These are phyloP conservation scores for Diadegma fenestrale DNA, from an alignment of 2,888 invertebrate genomes.

Conservation along the genomic window DNA sequence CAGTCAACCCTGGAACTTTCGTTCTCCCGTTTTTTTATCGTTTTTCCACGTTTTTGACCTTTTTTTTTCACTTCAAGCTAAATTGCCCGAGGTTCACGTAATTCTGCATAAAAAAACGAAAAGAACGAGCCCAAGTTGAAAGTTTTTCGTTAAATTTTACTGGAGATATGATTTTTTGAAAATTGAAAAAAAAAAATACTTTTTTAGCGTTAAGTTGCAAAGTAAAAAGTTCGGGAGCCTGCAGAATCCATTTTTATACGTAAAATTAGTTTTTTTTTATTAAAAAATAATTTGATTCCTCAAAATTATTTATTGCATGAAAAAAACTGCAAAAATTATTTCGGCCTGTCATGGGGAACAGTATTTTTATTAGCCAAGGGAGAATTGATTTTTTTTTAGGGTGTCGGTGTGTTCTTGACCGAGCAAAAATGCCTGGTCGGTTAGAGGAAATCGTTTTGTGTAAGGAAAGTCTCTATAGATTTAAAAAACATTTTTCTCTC, in stretches of 20 bases:
- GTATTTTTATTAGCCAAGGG: slow-evolving; percentile 4
- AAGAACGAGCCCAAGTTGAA: no score
- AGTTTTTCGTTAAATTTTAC: no score
- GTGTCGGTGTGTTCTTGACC: not conserved
- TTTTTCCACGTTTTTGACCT: no score
- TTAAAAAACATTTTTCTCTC: slow-evolving; percentile 2
- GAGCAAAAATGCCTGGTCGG: not conserved
- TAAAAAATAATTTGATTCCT: not conserved
- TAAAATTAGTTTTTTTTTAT: not conserved
- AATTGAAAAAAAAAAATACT: no score
- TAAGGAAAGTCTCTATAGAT: not conserved
- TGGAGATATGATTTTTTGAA: no score
- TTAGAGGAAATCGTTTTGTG: slow-evolving; percentile 18
- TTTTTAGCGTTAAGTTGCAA: no score
- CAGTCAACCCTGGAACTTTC: no score
- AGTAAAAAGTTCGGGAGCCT: not conserved
- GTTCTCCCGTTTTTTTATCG: no score
- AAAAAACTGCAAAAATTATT: not conserved
- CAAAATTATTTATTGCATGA: not conserved
- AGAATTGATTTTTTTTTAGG: not conserved
- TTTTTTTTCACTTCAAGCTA: no score
- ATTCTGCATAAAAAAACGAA: no score
- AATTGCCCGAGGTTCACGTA: no score
- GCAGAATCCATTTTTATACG: not conserved
- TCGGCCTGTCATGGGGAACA: not conserved